Conservation (phyloP, 2,888 invertebrate species). For the Caenorhabditis doughertyi region DNA sequence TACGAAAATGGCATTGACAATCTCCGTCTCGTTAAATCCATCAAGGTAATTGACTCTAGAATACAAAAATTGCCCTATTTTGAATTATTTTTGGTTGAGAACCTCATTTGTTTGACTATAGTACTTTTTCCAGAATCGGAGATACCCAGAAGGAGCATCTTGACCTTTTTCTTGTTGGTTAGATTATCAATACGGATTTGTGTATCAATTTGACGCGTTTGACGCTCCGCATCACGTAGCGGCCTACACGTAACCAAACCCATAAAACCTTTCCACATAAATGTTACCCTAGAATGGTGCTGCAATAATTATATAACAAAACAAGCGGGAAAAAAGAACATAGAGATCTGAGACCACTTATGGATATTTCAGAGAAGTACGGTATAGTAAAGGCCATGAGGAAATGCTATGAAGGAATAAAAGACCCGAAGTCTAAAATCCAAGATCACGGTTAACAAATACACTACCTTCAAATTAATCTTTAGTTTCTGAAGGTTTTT, state of each 20-base stretch:
- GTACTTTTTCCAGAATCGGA: constrained; percentile 69
- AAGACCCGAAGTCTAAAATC: too few species aligned
- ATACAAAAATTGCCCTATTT: not conserved
- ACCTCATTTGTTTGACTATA: constrained; percentile 72
- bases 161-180: constrained; percentile 51
- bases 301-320: too few species aligned
- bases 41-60: constrained; percentile 52
- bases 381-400: too few species aligned
- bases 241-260: constrained; percentile 55
- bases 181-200: constrained; percentile 47
- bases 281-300: too few species aligned
- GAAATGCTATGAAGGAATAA: too few species aligned
- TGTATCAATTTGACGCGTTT: constrained; percentile 48
- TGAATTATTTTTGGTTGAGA: not conserved
- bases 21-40: constrained; percentile 65
- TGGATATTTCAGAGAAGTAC: too few species aligned
- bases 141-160: constrained; percentile 50
- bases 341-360: too few species aligned
- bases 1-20: constrained; percentile 63
- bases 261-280: too few species aligned
- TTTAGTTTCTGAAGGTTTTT: too few species aligned
- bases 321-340: too few species aligned
- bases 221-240: constrained; percentile 36
- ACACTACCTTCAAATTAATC: not conserved
- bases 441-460: too few species aligned